These are phyloP conservation scores for Plumapathes pennacea DNA, from an alignment of 92 coral and sea anemone species.

Conservation along the genomic window DNA sequence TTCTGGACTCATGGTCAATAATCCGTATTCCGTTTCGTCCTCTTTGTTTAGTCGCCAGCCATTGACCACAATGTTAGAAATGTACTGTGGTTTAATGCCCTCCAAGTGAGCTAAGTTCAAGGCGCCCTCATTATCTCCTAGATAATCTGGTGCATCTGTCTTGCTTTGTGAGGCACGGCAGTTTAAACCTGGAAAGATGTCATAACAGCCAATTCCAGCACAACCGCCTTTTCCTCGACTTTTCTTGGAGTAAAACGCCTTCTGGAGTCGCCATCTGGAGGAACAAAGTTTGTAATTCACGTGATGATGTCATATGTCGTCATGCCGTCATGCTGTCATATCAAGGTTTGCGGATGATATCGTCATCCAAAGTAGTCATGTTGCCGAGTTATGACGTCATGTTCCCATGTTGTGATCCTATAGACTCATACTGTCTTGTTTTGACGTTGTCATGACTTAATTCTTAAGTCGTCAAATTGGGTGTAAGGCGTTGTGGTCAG, in stretches of 20 bases:
- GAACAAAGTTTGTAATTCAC: too few species aligned
- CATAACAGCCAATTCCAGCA: conserved; percentile 37
- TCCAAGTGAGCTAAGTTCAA: conserved; percentile 16
- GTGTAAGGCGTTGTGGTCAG: too few species aligned
- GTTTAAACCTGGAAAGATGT: conserved; percentile 22
- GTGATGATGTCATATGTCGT: too few species aligned
- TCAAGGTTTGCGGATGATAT: too few species aligned
- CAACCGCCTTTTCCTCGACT: conserved; percentile 38
- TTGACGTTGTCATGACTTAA: too few species aligned
- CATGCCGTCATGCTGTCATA: too few species aligned
- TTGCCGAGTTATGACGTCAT: too few species aligned
- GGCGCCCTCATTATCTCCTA: too few species aligned
- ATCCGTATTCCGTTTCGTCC: conserved; percentile 18
- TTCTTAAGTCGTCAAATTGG: too few species aligned
- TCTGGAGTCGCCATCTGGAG: conserved; percentile 55
- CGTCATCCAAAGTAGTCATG: too few species aligned
- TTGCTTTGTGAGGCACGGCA: not conserved
- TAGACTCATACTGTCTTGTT: too few species aligned
- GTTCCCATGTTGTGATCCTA: too few species aligned
- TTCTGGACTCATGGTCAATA: conserved; percentile 63
- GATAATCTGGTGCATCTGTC: conserved; percentile 31
- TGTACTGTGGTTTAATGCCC: conserved; percentile 38
- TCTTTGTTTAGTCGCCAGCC: conserved; percentile 38
- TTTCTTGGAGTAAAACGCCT: conserved; percentile 41
- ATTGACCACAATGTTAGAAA: conserved; percentile 56